These are phyloP conservation scores for Eptatretus burgeri DNA, from an alignment of 2,113 vertebrate genomes.

Conservation along the genomic window DNA sequence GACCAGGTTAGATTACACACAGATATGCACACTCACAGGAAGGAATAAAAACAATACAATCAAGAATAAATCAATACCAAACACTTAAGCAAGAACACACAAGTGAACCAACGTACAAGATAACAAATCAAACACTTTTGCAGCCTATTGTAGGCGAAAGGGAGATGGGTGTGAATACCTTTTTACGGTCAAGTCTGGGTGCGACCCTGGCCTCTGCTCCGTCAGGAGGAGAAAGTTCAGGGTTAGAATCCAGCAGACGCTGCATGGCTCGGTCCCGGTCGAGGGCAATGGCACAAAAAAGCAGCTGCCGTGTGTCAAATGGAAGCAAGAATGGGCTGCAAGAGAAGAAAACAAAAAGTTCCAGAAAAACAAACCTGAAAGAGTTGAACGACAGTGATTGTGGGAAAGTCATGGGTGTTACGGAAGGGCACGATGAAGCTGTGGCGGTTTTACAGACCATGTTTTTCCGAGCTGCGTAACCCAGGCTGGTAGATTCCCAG, in stretches of 20 bases:
- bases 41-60: not conserved
- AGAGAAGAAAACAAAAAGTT: not conserved
- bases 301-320: conserved; percentile 94
- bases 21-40: not conserved
- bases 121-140: too few relatives aligned
- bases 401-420: too few relatives aligned
- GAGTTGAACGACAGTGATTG: too few relatives aligned
- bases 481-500: conserved; percentile 92
- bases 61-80: not conserved
- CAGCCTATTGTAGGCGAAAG: too few relatives aligned
- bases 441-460: conserved; percentile 25
- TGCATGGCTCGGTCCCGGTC: conserved; percentile 96
- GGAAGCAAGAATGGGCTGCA: conserved; percentile 93
- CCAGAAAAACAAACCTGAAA: too few relatives aligned
- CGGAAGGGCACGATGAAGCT: too few relatives aligned
- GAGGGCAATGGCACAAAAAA: conserved; percentile 98
- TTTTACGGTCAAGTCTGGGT: conserved; percentile 86
- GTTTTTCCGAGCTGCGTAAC: conserved; percentile 90
- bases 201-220: conserved; percentile 96
- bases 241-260: conserved; percentile 78
- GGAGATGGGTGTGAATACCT: conserved; percentile 21
- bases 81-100: not conserved
- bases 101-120: too few relatives aligned
- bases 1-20: not conserved
- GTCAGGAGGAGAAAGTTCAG: conserved; percentile 95